phyloP scores from a whole-genome alignment of 2,797 vertebrate genomes.

The Sebastes minor region DNA sequence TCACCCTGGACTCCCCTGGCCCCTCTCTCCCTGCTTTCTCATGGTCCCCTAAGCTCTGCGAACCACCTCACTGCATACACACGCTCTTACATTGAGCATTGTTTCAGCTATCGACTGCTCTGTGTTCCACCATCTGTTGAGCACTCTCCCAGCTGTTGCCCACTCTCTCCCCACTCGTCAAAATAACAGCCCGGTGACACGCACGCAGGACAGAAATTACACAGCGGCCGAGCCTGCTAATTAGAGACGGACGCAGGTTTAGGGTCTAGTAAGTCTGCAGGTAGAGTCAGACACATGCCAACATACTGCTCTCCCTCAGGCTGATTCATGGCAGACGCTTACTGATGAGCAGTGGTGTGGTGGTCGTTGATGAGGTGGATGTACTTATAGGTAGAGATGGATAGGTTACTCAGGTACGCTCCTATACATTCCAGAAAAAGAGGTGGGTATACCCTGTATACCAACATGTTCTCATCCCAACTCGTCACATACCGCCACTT shows the following conservation, averaged over 20 bases:
- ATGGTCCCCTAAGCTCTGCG: slow-evolving; percentile 51
- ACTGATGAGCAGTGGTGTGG: slow-evolving; percentile 4
- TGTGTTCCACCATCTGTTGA: slow-evolving; percentile 73
- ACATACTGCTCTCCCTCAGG: background rate
- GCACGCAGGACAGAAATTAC: slow-evolving; percentile 71
- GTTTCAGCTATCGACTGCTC: slow-evolving; percentile 60
- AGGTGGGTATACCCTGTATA: no score
- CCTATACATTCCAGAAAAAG: no score
- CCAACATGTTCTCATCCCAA: no score
- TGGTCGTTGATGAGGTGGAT: no score
- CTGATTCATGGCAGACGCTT: background rate
- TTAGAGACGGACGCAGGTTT: slow-evolving; percentile 63
- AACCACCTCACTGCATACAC: slow-evolving; percentile 46
- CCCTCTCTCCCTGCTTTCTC: slow-evolving; percentile 55
- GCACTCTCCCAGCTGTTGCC: slow-evolving; percentile 79
- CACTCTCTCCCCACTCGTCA: slow-evolving; percentile 66
- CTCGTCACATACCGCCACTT: no score
- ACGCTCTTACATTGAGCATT: slow-evolving; percentile 51
- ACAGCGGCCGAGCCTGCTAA: slow-evolving; percentile 53
- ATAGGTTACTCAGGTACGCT: no score
- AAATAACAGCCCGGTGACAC: slow-evolving; percentile 73
- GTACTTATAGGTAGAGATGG: no score
- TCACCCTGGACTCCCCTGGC: slow-evolving; percentile 74
- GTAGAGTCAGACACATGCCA: slow-evolving; percentile 46
- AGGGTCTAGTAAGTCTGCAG: slow-evolving; percentile 47